Evolutionary conservation across 2,113 vertebrate genomes (phyloP), one percentile per base, ranked within the genome.

Genomic region (Laticauda colubrina): DNA sequence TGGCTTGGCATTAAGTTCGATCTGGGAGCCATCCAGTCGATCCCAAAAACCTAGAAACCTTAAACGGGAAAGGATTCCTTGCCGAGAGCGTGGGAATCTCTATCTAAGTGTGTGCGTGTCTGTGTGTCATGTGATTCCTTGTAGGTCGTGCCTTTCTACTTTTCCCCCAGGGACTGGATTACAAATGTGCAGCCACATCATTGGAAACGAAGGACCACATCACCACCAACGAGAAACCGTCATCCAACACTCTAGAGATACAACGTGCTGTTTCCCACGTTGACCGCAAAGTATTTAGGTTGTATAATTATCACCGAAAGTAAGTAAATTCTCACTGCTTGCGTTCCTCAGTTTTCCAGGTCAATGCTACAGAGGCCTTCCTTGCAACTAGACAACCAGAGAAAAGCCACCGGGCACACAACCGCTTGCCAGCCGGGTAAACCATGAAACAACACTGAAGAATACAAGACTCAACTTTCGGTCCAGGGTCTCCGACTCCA

Each of bases 381-480:
- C 21, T 55, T 29, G 69, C 34, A 56, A 54, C 15, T 85, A 39
- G 34, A 57, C 56, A 29, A 23, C 24, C 24, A 21, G 29, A 48
- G 1, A 59, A 43, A 91, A 45, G 57, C 1, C 21, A 20, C 21
- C 34, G 1, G 0, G 4, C 75, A 26, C 14, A 53, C 39, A 61
- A 53, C 11, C 0, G 14, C 23, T 12, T 43, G n/a, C n/a, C 24
- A 34, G 34, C 55, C 3, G 2, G 45, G 0, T 18, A 10, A 14
- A 21, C 5, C 29, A 8, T 12, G 21, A 20, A 45, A 57, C 18
- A 18, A 91, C 55, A 9, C 1, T 7, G 18, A 20, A 23, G 9
- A 7, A 18, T 3, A 18, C 6, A 3, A 21, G n/a, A 39, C 1
- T 2, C 45, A 45, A 4, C 43, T 23, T 11, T 2, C 3, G n/a